Conservation (phyloP, 2,797 vertebrate species). For the Pseudomugil gertrudae region DNA sequence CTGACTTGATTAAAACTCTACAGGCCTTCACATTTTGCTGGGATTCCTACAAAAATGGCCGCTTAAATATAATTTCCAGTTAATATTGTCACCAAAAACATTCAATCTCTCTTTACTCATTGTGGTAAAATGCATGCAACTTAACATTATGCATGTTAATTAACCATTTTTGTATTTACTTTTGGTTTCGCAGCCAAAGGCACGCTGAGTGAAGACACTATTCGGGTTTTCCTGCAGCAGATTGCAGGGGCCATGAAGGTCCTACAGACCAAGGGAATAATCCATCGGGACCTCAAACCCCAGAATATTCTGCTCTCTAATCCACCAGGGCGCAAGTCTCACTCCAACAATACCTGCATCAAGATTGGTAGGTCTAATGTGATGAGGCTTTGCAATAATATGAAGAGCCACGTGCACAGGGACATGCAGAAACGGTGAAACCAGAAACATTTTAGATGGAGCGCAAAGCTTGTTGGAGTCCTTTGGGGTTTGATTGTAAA, state of each 20-base stretch:
- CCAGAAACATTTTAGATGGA: background rate
- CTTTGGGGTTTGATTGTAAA: background rate
- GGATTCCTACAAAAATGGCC: background rate
- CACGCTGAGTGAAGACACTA: constrained; percentile 97
- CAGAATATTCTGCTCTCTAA: constrained; percentile 96
- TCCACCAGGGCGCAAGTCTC: constrained; percentile 89
- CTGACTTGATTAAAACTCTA: background rate
- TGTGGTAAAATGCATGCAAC: background rate
- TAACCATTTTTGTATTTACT: background rate
- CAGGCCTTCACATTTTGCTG: background rate
- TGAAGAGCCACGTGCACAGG: too few relatives aligned
- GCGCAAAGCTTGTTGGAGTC: background rate
- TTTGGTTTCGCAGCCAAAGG: constrained; percentile 87
- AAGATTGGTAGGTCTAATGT: constrained; percentile 89
- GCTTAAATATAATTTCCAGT: background rate
- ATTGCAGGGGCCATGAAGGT: constrained; percentile 95
- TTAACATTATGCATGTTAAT: background rate
- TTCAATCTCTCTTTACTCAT: background rate
- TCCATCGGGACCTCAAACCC: constrained; percentile 95
- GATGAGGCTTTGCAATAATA: background rate
- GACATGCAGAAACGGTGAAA: background rate
- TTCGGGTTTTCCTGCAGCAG: constrained; percentile 96
- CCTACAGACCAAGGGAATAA: constrained; percentile 94
- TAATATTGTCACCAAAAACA: background rate
- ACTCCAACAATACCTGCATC: constrained; percentile 94